A percentile compares a stretch with the other conserved stretches of the same genome.
Conservation (phyloP, 2,797 vertebrate species). For the Megalops cyprinoides region DNA sequence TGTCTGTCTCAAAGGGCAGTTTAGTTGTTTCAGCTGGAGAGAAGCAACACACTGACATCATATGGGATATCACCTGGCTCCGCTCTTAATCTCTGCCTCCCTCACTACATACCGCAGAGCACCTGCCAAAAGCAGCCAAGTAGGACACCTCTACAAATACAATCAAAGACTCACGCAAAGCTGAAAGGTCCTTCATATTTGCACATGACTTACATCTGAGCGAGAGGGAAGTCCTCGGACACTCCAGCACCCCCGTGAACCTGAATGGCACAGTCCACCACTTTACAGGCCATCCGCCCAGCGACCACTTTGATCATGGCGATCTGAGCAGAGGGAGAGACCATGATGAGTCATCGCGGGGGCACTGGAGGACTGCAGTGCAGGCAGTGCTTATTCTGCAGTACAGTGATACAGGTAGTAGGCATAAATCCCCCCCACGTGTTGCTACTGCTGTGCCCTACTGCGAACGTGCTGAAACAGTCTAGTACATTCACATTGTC, state of each 20-base stretch:
- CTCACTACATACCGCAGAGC: background rate
- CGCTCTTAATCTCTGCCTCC: background rate
- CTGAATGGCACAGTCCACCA: constrained; percentile 88
- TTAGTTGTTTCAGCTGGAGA: too few species aligned
- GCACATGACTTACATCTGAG: constrained; percentile 92
- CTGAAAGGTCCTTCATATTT: too few species aligned
- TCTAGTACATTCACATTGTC: background rate
- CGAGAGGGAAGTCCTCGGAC: constrained; percentile 87
- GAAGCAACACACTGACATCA: background rate
- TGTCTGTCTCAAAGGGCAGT: too few species aligned
- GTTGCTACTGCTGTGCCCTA: background rate
- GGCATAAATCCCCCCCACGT: constrained; percentile 3
- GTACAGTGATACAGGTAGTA: constrained; percentile 18
- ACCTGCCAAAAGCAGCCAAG: background rate
- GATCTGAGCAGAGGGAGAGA: constrained; percentile 66
- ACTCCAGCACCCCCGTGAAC: constrained; percentile 86
- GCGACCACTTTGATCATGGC: constrained; percentile 92
- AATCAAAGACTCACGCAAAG: background rate
- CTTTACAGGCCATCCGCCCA: constrained; percentile 81
- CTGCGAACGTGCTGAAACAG: background rate
- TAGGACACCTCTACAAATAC: background rate
- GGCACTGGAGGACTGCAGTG: background rate
- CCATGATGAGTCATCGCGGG: background rate
- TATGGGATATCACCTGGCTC: background rate
- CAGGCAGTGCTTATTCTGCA: background rate